Base-by-base conservation (phyloP, 1,140 invertebrate genomes). In the Pseudomyrmex pallidus region DNA sequence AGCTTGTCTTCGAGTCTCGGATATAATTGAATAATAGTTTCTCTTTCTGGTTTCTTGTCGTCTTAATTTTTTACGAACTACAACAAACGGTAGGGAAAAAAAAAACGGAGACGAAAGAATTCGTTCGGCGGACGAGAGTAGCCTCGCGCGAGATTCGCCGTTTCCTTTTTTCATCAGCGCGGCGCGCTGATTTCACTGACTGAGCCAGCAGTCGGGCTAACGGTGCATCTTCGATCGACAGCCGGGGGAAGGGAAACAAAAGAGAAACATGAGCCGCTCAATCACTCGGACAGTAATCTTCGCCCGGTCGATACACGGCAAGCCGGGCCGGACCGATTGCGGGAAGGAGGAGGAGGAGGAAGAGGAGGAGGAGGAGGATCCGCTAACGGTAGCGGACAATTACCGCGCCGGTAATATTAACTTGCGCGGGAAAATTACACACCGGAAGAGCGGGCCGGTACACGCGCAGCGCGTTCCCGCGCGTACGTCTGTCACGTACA, bases 241-340 rank as follows among this genome's bases (percentile, higher is more conserved):
- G 12, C 46, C 25, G 7, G 44, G 7, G 52, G 44, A 59, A 35
- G 62, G 48, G 50, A 84, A 78, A 84, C 64, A 78, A 83, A 88
- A 56, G 84, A 66, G 70, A 77, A 82, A 77, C 66, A 22, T 62
- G 83, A 74, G 87, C 67, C 83, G 85, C 72, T 89, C 76, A 50
- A 70, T 78, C 76, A 86, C 85, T 84, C 88, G 89, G 77, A 88
- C 89, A 74, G 82, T 90, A 87, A 90, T 91, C 85, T 87, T 89
- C 82, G 70, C 70, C 35, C 64, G 74, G 84, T 80, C 78, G 76
- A 89, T 89, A 89, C 87, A 5, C 35, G 35, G 59, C 73, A 63
- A 66, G 63, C 66, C 77, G 72, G 68, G 17, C 74, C 54, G 56
- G 25, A 35, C 54, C 46, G 68, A 78, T 56, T 67, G 66, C 63